These are phyloP conservation scores for Leptodactylus fallax DNA, from an alignment of 2,797 vertebrate species.

Conservation along the genomic window DNA sequence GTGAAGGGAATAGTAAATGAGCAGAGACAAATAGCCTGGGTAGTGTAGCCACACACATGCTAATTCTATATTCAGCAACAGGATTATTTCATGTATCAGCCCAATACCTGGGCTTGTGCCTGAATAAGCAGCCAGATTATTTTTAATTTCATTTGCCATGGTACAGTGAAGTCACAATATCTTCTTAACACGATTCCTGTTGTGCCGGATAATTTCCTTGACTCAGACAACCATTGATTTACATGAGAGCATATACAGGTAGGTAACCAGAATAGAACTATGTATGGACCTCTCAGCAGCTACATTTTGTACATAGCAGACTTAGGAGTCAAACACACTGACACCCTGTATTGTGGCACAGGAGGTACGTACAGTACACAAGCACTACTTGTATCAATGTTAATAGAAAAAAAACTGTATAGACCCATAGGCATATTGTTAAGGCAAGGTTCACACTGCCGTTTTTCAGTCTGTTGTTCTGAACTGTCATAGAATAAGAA, in stretches of 20 bases:
- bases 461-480: no score
- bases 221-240: not conserved
- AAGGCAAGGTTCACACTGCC: no score
- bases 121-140: not conserved
- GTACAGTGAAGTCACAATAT: not conserved
- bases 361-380: no score
- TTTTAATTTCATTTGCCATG: not conserved
- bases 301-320: no score
- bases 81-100: not conserved
- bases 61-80: not conserved
- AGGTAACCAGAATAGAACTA: not conserved
- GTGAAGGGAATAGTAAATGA: not conserved
- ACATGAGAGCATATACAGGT: not conserved
- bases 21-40: not conserved
- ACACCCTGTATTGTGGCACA: no score
- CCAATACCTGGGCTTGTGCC: not conserved
- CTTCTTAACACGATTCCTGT: not conserved
- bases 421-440: no score
- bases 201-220: not conserved
- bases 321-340: no score
- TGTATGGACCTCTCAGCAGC: not conserved
- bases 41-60: not conserved
- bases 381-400: no score
- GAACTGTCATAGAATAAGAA: no score
- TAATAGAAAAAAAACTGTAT: no score